These are phyloP conservation scores for Ictalurus punctatus DNA, from an alignment of 2,113 vertebrate species.

Conservation along the genomic window DNA sequence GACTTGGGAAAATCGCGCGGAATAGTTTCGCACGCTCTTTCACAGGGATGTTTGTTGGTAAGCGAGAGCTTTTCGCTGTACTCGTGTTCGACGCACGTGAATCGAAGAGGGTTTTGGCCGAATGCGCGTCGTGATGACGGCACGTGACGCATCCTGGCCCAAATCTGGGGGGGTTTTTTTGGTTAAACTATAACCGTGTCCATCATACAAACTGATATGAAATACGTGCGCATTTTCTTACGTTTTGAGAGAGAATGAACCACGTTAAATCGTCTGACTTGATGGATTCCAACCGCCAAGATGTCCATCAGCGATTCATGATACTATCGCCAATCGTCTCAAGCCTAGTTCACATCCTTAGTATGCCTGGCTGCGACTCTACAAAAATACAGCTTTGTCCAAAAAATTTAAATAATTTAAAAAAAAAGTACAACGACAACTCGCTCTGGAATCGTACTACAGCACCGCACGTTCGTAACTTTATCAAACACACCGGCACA, in stretches of 20 bases:
- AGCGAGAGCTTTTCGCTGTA: too few relatives aligned
- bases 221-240: neutral
- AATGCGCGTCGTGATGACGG: too few relatives aligned
- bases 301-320: neutral
- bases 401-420: too few relatives aligned
- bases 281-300: neutral
- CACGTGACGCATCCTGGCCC: too few relatives aligned
- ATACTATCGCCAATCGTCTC: neutral
- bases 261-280: neutral
- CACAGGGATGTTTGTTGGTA: too few relatives aligned
- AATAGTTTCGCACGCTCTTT: too few relatives aligned
- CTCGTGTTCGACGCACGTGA: too few relatives aligned
- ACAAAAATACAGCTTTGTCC: neutral
- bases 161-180: neutral
- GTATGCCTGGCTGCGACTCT: neutral
- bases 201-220: too few relatives aligned
- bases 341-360: neutral
- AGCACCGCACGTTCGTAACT: neutral
- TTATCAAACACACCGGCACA: neutral
- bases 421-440: too few relatives aligned
- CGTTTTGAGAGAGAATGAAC: neutral
- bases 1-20: too few relatives aligned
- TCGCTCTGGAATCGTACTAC: neutral
- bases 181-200: neutral
- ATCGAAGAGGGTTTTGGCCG: too few relatives aligned